A percentile compares a stretch with the other conserved stretches of the same genome.
Conservation (phyloP, 2,888 invertebrate genomes). For the Eristalis pertinax region DNA sequence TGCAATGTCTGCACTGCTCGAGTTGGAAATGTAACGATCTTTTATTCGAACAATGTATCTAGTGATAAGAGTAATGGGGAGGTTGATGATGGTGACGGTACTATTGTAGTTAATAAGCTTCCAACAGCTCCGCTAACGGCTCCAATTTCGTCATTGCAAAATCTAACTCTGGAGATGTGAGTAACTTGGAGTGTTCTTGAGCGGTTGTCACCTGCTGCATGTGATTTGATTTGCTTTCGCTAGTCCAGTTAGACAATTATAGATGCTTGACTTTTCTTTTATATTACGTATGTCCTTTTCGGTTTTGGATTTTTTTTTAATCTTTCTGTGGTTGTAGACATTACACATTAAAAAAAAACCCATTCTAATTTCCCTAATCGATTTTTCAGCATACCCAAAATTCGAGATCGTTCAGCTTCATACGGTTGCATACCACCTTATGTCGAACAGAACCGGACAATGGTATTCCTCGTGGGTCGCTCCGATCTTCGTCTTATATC, state of each 20-base stretch:
- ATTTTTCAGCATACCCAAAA: slow-evolving; percentile 78
- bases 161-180: slow-evolving; percentile 78
- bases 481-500: slow-evolving; percentile 94
- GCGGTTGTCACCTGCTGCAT: slow-evolving; percentile 67
- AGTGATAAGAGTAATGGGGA: slow-evolving; percentile 55
- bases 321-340: slow-evolving; percentile 19
- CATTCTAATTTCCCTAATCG: background rate
- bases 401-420: slow-evolving; percentile 84
- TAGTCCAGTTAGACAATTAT: slow-evolving; percentile 31
- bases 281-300: slow-evolving; percentile 6
- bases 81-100: slow-evolving; percentile 64
- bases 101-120: slow-evolving; percentile 78
- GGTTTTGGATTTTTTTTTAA: slow-evolving; percentile 32
- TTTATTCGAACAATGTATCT: slow-evolving; percentile 18
- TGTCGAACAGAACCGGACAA: slow-evolving; percentile 92
- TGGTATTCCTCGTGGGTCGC: slow-evolving; percentile 94
- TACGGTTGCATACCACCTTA: slow-evolving; percentile 84
- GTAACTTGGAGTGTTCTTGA: slow-evolving; percentile 73
- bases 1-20: background rate
- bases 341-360: background rate
- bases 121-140: slow-evolving; percentile 75
- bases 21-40: slow-evolving; percentile 14
- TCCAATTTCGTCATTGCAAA: slow-evolving; percentile 63
- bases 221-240: slow-evolving; percentile 57
- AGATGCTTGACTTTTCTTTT: slow-evolving; percentile 28